phyloP scores from a whole-genome alignment of 2,888 invertebrate genomes.

The Diadegma fenestrale region DNA sequence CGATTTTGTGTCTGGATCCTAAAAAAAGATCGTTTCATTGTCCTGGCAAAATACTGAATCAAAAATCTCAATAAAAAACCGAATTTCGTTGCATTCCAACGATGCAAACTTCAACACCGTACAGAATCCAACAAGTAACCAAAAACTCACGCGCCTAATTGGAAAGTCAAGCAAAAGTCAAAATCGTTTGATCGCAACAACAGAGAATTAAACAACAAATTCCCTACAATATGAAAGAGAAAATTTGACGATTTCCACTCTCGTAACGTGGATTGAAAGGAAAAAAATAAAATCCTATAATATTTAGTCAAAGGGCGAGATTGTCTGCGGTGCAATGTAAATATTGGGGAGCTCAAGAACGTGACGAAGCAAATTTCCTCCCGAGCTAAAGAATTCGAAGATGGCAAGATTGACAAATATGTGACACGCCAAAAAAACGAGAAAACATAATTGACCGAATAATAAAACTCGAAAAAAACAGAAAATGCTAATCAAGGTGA shows the following conservation, averaged over 20 bases:
- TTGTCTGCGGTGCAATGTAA: constrained; percentile 24
- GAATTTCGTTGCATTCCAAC: too few relatives aligned
- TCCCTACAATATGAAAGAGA: background rate
- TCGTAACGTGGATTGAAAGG: background rate
- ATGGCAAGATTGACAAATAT: background rate
- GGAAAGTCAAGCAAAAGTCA: constrained; percentile 9
- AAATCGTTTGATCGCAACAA: constrained; percentile 19
- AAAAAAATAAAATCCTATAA: background rate
- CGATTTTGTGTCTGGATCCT: too few relatives aligned
- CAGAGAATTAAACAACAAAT: background rate
- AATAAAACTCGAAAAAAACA: background rate
- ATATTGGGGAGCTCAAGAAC: constrained; percentile 11
- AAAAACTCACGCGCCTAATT: constrained; percentile 54
- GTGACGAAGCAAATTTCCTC: background rate
- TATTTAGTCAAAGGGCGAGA: background rate
- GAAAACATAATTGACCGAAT: background rate
- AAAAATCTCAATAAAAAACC: too few relatives aligned
- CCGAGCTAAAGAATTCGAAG: background rate
- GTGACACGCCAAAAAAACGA: background rate
- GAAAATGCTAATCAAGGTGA: background rate
- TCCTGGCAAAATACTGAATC: too few relatives aligned
- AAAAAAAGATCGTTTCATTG: too few relatives aligned
- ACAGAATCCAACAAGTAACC: too few relatives aligned
- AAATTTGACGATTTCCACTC: background rate
- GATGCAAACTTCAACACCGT: too few relatives aligned